A percentile compares a stretch with the other conserved stretches of the same genome.
phyloP scores from a whole-genome alignment of 1,140 invertebrate genomes.

The Eciton burchellii region DNA sequence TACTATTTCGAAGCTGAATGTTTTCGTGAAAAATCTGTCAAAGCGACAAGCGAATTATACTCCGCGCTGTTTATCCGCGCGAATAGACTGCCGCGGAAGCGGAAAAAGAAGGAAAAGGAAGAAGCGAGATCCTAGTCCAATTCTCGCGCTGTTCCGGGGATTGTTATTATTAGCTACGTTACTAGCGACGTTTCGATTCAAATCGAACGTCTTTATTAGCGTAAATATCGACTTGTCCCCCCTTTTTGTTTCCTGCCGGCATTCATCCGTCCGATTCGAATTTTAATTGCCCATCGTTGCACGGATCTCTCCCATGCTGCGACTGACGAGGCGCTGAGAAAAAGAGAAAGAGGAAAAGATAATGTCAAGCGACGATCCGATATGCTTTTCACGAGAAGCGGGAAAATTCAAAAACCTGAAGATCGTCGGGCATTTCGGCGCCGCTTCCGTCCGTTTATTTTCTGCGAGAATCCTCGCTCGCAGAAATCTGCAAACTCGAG shows the following conservation, averaged over 20 bases:
- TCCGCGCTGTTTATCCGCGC: slow-evolving; percentile 3
- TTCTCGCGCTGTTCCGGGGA: neutral
- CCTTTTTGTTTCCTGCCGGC: neutral
- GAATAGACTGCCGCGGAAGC: neutral
- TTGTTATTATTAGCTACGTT: neutral
- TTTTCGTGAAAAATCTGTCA: slow-evolving; percentile 58
- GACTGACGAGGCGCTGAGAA: neutral
- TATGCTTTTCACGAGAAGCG: neutral
- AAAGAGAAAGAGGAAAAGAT: no score
- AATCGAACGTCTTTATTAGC: no score
- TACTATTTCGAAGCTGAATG: slow-evolving; percentile 43
- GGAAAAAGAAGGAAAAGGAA: slow-evolving; percentile 18
- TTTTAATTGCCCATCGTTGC: neutral
- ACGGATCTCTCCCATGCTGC: neutral
- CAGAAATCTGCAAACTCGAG: neutral
- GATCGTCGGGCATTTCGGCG: neutral
- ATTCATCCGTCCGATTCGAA: neutral
- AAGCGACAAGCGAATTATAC: slow-evolving; percentile 60
- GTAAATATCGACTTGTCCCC: no score
- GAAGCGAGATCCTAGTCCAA: slow-evolving; percentile 24
- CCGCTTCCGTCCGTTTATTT: no score
- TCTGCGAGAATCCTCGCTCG: no score
- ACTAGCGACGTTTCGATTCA: neutral
- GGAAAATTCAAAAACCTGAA: neutral
- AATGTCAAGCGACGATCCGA: no score